Conservation (phyloP, 2,888 invertebrate genomes). For the Caenorhabditis angaria region DNA sequence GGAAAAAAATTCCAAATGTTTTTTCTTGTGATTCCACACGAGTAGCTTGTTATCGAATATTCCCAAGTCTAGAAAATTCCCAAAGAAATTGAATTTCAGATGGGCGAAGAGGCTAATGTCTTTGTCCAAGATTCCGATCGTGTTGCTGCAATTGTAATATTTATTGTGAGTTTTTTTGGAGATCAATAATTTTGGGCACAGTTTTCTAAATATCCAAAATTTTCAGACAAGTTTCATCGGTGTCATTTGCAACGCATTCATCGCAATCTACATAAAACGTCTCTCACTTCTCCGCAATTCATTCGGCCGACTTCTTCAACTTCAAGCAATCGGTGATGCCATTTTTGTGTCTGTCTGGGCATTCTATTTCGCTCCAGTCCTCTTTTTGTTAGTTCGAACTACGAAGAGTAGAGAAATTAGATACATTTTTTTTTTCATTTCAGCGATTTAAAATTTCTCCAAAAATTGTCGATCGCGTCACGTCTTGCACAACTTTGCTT, state of each 20-base stretch:
- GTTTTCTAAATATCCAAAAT: background rate
- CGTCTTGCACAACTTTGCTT: conserved; percentile 52
- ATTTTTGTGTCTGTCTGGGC: conserved; percentile 54
- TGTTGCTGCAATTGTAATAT: conserved; percentile 50
- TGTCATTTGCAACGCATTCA: conserved; percentile 48
- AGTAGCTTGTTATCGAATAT: too few species aligned
- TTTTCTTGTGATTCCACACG: background rate
- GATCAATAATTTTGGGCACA: background rate
- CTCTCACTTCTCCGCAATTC: conserved; percentile 50
- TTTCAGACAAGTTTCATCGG: conserved; percentile 52
- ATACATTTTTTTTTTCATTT: conserved; percentile 8
- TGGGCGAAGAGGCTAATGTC: conserved; percentile 39
- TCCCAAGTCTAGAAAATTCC: too few species aligned
- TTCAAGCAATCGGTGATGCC: conserved; percentile 51
- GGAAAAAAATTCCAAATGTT: background rate
- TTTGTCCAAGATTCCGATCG: conserved; percentile 44
- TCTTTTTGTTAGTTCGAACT: conserved; percentile 52
- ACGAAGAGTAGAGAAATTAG: background rate
- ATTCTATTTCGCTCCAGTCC: conserved; percentile 55
- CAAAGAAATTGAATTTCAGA: too few species aligned
- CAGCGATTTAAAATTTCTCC: conserved; percentile 47
- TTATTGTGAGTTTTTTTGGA: conserved; percentile 35
- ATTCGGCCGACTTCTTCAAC: conserved; percentile 53
- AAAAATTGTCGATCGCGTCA: conserved; percentile 40
- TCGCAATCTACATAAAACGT: conserved; percentile 45